These are phyloP conservation scores for Acheta domesticus DNA, from an alignment of 2,888 invertebrate genomes.

Conservation along the genomic window DNA sequence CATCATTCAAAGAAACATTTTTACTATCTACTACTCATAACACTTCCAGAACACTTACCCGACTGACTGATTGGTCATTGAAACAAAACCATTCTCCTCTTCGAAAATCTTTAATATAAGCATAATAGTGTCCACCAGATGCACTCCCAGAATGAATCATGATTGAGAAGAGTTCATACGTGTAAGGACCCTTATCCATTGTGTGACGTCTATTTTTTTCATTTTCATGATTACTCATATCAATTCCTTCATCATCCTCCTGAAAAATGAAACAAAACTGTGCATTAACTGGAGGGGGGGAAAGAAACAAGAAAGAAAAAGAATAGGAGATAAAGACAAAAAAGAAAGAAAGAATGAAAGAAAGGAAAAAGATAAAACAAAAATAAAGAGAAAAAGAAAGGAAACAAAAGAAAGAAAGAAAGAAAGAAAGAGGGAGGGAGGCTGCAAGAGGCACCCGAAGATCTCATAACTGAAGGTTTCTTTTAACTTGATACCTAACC, in stretches of 20 bases:
- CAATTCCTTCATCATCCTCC: slow-evolving; percentile 52
- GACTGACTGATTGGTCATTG: slow-evolving; percentile 78
- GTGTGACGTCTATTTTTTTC: slow-evolving; percentile 50
- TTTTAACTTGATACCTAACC: no score
- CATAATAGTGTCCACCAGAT: slow-evolving; percentile 87
- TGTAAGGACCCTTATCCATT: slow-evolving; percentile 61
- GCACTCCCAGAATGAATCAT: slow-evolving; percentile 92
- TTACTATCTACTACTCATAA: neutral
- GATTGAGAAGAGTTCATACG: slow-evolving; percentile 84
- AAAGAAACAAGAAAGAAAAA: no score
- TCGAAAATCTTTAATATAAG: slow-evolving; percentile 79
- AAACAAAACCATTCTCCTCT: slow-evolving; percentile 80
- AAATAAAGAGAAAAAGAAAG: no score
- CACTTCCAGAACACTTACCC: slow-evolving; percentile 52
- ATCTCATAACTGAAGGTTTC: no score
- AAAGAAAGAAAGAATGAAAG: no score
- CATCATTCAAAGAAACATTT: neutral
- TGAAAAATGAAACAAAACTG: slow-evolving; percentile 27
- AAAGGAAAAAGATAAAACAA: no score
- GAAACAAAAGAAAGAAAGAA: no score
- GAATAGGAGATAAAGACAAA: no score
- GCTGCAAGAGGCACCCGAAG: no score
- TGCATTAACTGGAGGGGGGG: no score
- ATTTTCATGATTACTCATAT: slow-evolving; percentile 56
- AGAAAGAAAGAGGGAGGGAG: no score